These are phyloP conservation scores for Hexactinellida sp. DNA, from an alignment of 37 sponge, comb jelly and placozoan species.

Conservation along the genomic window DNA sequence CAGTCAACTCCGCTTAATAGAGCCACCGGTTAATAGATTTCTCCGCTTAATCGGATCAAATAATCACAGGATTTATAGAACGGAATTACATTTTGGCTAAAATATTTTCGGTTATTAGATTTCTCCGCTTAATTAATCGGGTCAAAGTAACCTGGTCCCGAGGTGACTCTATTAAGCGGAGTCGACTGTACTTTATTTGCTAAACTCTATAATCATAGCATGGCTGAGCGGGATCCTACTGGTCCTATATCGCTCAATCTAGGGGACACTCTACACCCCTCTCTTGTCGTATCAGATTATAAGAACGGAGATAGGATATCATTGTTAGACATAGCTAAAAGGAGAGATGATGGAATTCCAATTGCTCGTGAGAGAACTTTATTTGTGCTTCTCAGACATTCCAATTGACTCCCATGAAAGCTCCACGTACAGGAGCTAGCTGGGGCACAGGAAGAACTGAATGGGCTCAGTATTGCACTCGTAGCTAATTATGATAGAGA, in stretches of 20 bases:
- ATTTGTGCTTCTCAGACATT: neutral
- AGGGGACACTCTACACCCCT: neutral
- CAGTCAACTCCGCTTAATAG: too few species aligned
- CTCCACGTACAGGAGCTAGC: neutral
- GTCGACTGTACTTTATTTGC: too few species aligned
- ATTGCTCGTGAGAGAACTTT: neutral
- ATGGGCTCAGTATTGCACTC: neutral
- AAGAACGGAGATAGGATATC: neutral
- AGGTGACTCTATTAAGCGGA: too few species aligned
- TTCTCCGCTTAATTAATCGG: too few species aligned
- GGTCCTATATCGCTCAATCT: neutral
- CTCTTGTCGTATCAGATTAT: neutral
- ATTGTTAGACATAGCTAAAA: neutral
- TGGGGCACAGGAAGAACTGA: neutral
- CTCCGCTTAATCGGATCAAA: too few species aligned
- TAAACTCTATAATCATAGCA: neutral
- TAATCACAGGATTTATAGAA: too few species aligned
- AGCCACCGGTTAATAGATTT: too few species aligned
- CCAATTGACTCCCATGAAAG: neutral
- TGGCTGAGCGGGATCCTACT: neutral
- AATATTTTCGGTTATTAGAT: too few species aligned
- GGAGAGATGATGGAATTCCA: neutral
- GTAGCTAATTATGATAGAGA: neutral
- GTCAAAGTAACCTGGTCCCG: too few species aligned
- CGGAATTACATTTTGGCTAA: too few species aligned